Percentiles rank a stretch among this genome's conserved stretches.
Evolutionary conservation across 2,113 vertebrate genomes (phyloP).

Genomic region (Hipposideros armiger): DNA sequence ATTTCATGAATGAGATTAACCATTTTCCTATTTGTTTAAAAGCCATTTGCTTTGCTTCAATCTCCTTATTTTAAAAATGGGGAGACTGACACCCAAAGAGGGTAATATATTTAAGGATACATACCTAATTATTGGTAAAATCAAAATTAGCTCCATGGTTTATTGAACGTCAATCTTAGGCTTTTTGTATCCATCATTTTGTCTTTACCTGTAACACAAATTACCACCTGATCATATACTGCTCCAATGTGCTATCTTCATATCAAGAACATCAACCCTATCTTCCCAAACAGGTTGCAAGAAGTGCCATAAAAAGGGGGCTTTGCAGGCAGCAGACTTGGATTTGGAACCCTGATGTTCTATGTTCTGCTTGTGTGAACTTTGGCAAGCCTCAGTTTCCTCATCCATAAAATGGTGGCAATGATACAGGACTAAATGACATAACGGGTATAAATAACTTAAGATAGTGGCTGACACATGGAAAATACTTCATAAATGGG

Average conservation of each 20-base stretch:
- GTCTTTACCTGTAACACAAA: background rate
- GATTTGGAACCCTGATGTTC: background rate
- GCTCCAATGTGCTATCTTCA: background rate
- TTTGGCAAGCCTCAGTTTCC: background rate
- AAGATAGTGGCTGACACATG: background rate
- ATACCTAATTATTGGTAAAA: background rate
- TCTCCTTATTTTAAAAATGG: background rate
- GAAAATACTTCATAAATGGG: background rate
- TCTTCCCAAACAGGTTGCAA: constrained; percentile 19
- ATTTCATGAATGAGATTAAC: constrained; percentile 29
- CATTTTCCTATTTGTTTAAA: background rate
- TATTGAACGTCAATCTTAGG: background rate
- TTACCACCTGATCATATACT: constrained; percentile 19
- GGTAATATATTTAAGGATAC: background rate
- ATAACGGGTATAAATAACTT: background rate
- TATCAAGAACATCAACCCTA: background rate
- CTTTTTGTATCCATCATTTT: background rate
- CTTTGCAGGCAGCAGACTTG: background rate
- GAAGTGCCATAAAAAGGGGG: background rate
- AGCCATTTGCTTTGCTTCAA: background rate
- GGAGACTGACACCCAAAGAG: background rate
- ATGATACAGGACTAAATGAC: background rate
- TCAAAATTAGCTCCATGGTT: constrained; percentile 18
- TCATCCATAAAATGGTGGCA: background rate
- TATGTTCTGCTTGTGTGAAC: background rate